phyloP scores from a whole-genome alignment of 2,888 invertebrate genomes.

The Brachyptera putata region DNA sequence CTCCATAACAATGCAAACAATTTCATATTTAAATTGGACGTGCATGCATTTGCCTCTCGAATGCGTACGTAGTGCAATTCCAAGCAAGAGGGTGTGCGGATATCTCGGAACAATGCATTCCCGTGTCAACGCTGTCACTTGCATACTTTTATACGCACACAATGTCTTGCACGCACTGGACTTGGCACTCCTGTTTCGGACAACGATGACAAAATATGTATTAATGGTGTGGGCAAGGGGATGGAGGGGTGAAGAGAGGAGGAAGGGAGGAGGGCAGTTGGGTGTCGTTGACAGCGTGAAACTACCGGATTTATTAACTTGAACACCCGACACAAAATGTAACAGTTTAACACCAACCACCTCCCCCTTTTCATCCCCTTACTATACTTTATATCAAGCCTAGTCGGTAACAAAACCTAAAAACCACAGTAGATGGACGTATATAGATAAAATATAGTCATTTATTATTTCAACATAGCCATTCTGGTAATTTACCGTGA shows the following conservation, averaged over 20 bases:
- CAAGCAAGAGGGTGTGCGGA: neutral
- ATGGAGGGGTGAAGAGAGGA: constrained; percentile 32
- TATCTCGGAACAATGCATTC: neutral
- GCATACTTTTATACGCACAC: constrained; percentile 7
- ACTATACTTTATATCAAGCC: too few species aligned
- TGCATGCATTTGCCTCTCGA: neutral
- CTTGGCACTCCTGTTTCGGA: constrained; percentile 32
- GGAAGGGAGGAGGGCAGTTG: constrained; percentile 16
- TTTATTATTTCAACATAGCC: too few species aligned
- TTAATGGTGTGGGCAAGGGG: constrained; percentile 35
- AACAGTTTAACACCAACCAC: neutral
- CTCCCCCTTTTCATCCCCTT: neutral
- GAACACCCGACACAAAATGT: constrained; percentile 11
- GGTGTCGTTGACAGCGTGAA: constrained; percentile 23
- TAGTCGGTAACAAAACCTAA: too few species aligned
- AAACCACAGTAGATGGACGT: too few species aligned
- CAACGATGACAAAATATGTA: constrained; percentile 39
- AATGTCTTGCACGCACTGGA: constrained; percentile 23
- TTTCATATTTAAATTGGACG: neutral
- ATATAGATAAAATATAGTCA: too few species aligned
- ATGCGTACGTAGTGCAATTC: too few species aligned
- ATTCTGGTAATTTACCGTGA: too few species aligned
- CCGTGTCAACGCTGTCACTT: constrained; percentile 20
- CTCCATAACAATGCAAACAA: neutral
- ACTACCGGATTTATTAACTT: constrained; percentile 29